Percentiles rank a stretch among this genome's conserved stretches.
phyloP scores from a whole-genome alignment of 2,888 invertebrate species.

The Tachina grossa region DNA sequence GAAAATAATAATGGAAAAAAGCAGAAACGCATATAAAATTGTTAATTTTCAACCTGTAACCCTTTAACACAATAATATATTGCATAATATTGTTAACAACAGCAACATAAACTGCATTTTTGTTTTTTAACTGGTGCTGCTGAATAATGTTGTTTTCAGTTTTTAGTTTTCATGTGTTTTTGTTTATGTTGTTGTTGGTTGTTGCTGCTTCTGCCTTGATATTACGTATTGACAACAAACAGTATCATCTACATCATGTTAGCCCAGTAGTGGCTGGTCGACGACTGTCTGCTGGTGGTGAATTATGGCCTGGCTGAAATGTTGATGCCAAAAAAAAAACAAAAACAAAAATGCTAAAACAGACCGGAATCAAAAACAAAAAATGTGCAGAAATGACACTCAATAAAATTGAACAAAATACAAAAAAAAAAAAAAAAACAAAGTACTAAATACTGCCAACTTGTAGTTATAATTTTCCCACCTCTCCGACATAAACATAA shows the following conservation, averaged over 20 bases:
- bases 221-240: slow-evolving; percentile 56
- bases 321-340: slow-evolving; percentile 34
- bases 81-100: slow-evolving; percentile 64
- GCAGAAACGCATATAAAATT: slow-evolving; percentile 57
- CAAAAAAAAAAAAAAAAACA: slow-evolving; percentile 1
- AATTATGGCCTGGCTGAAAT: slow-evolving; percentile 60
- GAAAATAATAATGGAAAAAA: slow-evolving; percentile 36
- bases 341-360: slow-evolving; percentile 16
- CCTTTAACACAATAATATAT: slow-evolving; percentile 66
- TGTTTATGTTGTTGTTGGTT: slow-evolving; percentile 1
- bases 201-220: slow-evolving; percentile 40
- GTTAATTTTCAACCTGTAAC: slow-evolving; percentile 69
- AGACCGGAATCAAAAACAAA: slow-evolving; percentile 14
- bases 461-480: slow-evolving; percentile 64
- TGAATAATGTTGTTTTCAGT: slow-evolving; percentile 40
- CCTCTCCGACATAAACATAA: slow-evolving; percentile 50
- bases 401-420: slow-evolving; percentile 62
- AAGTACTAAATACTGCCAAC: slow-evolving; percentile 51
- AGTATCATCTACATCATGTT: slow-evolving; percentile 53
- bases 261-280: slow-evolving; percentile 43
- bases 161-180: not conserved
- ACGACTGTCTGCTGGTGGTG: slow-evolving; percentile 48
- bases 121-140: slow-evolving; percentile 56
- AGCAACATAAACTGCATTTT: slow-evolving; percentile 63
- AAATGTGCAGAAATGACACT: slow-evolving; percentile 55